phyloP scores from a whole-genome alignment of 2,888 invertebrate species.

The Diarsia brunnea region DNA sequence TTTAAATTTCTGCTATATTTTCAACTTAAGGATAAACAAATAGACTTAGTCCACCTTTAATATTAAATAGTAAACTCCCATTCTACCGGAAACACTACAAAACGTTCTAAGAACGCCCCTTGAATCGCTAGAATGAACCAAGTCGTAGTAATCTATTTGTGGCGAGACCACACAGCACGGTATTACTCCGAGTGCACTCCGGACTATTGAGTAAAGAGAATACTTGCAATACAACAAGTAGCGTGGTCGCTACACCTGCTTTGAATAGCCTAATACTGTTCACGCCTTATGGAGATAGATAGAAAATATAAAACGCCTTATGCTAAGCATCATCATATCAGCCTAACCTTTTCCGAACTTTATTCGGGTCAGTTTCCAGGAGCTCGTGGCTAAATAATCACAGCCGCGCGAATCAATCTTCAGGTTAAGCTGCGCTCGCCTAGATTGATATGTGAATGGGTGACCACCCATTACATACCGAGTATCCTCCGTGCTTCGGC shows the following conservation, averaged over 20 bases:
- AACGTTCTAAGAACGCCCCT: constrained; percentile 43
- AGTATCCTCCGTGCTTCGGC: too few relatives aligned
- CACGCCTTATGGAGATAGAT: not conserved
- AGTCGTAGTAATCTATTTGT: constrained; percentile 49
- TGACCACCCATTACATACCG: too few relatives aligned
- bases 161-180: constrained; percentile 44
- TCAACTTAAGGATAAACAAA: not conserved
- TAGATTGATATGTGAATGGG: too few relatives aligned
- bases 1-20: not conserved
- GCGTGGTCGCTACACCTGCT: constrained; percentile 31
- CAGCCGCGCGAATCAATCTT: too few relatives aligned
- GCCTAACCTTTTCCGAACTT: not conserved
- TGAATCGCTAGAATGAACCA: constrained; percentile 34
- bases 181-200: constrained; percentile 30
- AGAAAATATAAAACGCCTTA: not conserved
- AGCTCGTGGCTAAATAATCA: too few relatives aligned
- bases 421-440: too few relatives aligned
- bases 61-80: not conserved
- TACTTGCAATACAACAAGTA: constrained; percentile 7
- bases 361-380: not conserved
- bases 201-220: constrained; percentile 17
- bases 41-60: not conserved
- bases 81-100: constrained; percentile 31
- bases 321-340: not conserved
- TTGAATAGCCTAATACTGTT: not conserved